These are phyloP conservation scores for Dysmachus trigonus DNA, from an alignment of 2,888 invertebrate genomes.

Conservation along the genomic window DNA sequence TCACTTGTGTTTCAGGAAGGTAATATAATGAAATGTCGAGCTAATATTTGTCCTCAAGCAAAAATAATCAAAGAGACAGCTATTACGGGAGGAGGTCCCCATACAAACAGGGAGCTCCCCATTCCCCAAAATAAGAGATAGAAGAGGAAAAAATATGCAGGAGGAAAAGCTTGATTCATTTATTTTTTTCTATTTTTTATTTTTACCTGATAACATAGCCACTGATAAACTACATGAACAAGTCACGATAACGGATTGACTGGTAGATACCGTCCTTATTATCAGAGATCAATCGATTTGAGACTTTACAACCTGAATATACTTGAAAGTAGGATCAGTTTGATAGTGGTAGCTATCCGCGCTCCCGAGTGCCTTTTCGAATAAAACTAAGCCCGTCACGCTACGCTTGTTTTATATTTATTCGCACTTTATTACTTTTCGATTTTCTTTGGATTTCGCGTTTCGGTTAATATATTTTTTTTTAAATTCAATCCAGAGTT, in stretches of 20 bases:
- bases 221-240: slow-evolving; percentile 30
- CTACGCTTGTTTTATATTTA: neutral
- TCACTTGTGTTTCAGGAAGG: slow-evolving; percentile 34
- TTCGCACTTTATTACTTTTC: neutral
- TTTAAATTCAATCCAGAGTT: neutral
- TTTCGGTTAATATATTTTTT: neutral
- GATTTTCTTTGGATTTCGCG: neutral
- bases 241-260: slow-evolving; percentile 28
- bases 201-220: slow-evolving; percentile 11
- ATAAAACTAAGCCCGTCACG: neutral
- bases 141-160: neutral
- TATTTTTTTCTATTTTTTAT: neutral
- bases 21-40: slow-evolving; percentile 34
- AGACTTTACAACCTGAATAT: slow-evolving; percentile 27
- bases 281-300: slow-evolving; percentile 36
- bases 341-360: slow-evolving; percentile 19
- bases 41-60: slow-evolving; percentile 24
- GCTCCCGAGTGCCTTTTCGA: slow-evolving; percentile 1
- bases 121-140: neutral
- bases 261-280: slow-evolving; percentile 27
- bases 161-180: neutral
- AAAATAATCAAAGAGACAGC: slow-evolving; percentile 18
- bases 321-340: slow-evolving; percentile 11
- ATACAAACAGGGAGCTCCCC: slow-evolving; percentile 1
- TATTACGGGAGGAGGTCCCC: slow-evolving; percentile 6